Evolutionary conservation across 2,113 vertebrate species (phyloP).

Genomic region (Henicopernis longicauda): DNA sequence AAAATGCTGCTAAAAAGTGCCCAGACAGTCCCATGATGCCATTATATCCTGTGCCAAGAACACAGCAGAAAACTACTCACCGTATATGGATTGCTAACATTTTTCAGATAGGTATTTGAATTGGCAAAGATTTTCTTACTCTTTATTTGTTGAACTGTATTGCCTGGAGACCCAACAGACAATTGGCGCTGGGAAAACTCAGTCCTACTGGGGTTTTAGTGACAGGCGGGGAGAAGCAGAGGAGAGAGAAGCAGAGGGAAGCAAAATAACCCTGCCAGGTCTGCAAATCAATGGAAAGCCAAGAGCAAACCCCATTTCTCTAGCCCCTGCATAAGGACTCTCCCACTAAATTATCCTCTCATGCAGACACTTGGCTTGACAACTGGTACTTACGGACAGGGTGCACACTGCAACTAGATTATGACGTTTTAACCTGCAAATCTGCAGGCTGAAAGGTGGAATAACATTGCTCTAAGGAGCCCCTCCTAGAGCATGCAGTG

Average conservation of each 20-base stretch:
- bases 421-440: background rate
- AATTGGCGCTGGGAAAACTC: background rate
- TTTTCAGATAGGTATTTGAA: background rate
- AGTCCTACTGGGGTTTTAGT: fast-evolving
- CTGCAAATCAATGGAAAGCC: background rate
- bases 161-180: background rate
- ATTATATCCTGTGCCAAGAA: background rate
- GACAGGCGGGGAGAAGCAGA: background rate
- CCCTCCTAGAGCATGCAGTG: too few species aligned
- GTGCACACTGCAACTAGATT: background rate
- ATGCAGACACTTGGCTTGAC: background rate
- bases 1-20: background rate
- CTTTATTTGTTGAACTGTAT: background rate
- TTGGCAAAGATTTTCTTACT: background rate
- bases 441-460: background rate
- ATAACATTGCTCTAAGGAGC: too few species aligned
- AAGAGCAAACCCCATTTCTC: background rate
- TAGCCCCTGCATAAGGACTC: fast-evolving
- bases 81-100: fast-evolving
- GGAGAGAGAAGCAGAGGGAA: background rate
- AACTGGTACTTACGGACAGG: fast-evolving
- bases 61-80: background rate
- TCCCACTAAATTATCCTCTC: background rate
- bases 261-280: too few species aligned
- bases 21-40: background rate